phyloP scores from a whole-genome alignment of 1,140 invertebrate genomes.

The Cotesia typhae region DNA sequence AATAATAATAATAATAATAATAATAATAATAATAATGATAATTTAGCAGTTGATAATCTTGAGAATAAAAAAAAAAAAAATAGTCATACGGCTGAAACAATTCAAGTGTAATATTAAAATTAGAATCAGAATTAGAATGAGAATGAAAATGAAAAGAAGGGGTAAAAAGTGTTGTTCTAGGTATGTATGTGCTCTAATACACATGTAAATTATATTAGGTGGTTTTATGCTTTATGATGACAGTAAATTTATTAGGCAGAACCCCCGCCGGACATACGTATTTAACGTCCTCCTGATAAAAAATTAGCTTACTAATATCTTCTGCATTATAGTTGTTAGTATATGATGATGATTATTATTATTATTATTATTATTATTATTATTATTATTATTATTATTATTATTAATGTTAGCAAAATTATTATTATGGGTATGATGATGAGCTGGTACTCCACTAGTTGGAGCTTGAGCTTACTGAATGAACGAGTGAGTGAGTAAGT shows the following conservation, averaged over 20 bases:
- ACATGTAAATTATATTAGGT: conserved; percentile 28
- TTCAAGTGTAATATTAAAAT: background rate
- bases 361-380: background rate
- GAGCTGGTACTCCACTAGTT: too few species aligned
- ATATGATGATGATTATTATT: background rate
- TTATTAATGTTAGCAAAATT: background rate
- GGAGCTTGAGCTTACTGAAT: too few species aligned
- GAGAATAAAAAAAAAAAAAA: too few species aligned
- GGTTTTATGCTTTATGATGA: conserved; percentile 43
- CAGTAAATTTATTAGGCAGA: conserved; percentile 62
- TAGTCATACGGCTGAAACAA: too few species aligned
- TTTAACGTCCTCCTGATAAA: conserved; percentile 58
- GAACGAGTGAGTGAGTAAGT: background rate
- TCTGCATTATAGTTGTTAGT: background rate
- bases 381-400: background rate
- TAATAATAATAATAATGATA: too few species aligned
- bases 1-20: too few species aligned
- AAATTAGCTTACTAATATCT: conserved; percentile 20
- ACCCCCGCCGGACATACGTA: conserved; percentile 64
- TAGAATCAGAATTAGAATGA: background rate
- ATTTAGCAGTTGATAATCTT: too few species aligned
- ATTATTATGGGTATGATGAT: too few species aligned
- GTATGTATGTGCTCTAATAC: background rate
- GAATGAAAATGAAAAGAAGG: background rate
- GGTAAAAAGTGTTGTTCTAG: background rate